phyloP scores from a whole-genome alignment of 2,888 invertebrate species.

The Anthophora plumipes region DNA sequence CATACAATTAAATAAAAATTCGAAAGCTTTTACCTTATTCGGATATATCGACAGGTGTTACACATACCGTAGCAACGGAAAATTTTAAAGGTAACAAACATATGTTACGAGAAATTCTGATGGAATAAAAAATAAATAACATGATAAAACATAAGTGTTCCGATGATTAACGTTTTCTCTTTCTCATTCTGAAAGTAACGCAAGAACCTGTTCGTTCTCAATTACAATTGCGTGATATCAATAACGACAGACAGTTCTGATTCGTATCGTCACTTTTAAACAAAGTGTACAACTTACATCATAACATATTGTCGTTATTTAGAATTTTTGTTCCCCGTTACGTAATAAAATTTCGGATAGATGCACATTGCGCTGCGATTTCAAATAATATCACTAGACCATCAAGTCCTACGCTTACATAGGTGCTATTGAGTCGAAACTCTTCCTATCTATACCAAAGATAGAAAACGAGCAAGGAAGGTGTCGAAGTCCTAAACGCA shows the following conservation, averaged over 20 bases:
- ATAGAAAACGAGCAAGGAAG: neutral
- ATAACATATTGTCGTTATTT: constrained; percentile 5
- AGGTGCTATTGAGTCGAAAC: neutral
- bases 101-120: constrained; percentile 73
- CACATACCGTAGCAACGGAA: constrained; percentile 69
- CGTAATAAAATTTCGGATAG: constrained; percentile 19
- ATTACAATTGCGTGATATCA: neutral
- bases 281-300: constrained; percentile 40
- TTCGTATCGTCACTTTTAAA: neutral
- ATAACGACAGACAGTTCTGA: neutral
- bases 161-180: constrained; percentile 10
- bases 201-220: neutral
- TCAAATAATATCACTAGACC: constrained; percentile 17
- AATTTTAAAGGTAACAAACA: constrained; percentile 74
- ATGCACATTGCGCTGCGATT: constrained; percentile 16
- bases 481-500: neutral
- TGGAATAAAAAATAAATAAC: constrained; percentile 76
- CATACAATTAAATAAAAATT: neutral
- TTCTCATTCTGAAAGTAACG: constrained; percentile 37
- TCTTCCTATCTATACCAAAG: neutral
- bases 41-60: neutral
- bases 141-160: constrained; percentile 69
- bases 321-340: constrained; percentile 13
- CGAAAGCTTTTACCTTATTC: neutral
- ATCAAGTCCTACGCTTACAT: neutral